Percentiles rank a stretch among this genome's conserved stretches.
These are phyloP conservation scores for Lasius fuliginosus DNA, from an alignment of 2,888 invertebrate genomes.

Conservation along the genomic window DNA sequence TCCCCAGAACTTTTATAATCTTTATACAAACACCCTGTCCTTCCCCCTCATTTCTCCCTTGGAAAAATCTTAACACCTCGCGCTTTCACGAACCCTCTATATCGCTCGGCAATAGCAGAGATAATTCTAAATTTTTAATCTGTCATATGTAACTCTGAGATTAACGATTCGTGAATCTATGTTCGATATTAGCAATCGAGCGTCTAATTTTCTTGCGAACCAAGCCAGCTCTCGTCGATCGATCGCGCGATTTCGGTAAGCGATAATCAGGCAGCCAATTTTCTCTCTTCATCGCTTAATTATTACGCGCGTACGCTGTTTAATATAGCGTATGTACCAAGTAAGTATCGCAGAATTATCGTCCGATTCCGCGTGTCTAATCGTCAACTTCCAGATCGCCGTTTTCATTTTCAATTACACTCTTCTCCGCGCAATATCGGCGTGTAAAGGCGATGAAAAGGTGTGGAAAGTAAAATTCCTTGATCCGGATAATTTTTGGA, in stretches of 20 bases:
- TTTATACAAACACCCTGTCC: not conserved
- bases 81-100: not conserved
- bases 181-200: not conserved
- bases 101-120: not conserved
- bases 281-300: slow-evolving; percentile 82
- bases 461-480: slow-evolving; percentile 2
- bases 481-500: slow-evolving; percentile 32
- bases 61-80: not conserved
- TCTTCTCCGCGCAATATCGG: not conserved
- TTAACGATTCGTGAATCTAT: slow-evolving; percentile 8
- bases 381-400: slow-evolving; percentile 76
- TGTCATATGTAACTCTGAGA: not conserved
- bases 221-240: slow-evolving; percentile 45
- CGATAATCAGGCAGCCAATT: slow-evolving; percentile 50
- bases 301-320: slow-evolving; percentile 75
- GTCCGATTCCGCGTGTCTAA: slow-evolving; percentile 67
- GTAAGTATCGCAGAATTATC: slow-evolving; percentile 68
- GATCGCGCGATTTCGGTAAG: slow-evolving; percentile 62
- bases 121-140: not conserved
- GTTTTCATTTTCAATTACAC: slow-evolving; percentile 82
- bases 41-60: not conserved
- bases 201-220: not conserved
- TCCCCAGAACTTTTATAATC: not conserved
- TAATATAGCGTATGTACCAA: no score
- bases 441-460: not conserved